Percentiles rank a stretch among this genome's conserved stretches.
Evolutionary conservation across 2,113 vertebrate species (phyloP).

Genomic region (Indri indri): DNA sequence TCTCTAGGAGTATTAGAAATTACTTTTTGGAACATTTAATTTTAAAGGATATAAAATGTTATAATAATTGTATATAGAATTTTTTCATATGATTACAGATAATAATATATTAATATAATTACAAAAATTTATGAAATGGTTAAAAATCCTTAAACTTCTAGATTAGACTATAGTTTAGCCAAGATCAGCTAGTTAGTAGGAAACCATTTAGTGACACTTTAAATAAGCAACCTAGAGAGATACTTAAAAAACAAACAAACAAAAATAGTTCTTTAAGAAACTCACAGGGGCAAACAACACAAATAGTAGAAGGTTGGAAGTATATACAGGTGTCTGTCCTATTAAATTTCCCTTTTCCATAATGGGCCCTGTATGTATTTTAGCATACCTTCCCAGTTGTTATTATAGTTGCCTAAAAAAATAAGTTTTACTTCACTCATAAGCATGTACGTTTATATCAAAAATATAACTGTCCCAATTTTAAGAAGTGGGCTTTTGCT

Average conservation of each 20-base stretch:
- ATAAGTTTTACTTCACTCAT: background rate
- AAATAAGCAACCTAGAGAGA: background rate
- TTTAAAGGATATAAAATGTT: background rate
- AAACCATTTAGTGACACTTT: background rate
- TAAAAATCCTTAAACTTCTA: conserved; percentile 8
- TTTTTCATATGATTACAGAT: background rate
- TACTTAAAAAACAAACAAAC: background rate
- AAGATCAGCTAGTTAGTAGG: background rate
- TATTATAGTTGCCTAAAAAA: background rate
- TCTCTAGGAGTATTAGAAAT: background rate
- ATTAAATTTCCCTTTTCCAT: background rate
- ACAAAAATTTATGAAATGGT: background rate
- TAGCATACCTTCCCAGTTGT: background rate
- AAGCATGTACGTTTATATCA: background rate
- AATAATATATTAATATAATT: background rate
- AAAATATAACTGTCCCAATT: background rate
- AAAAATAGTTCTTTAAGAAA: background rate
- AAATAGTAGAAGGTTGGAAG: background rate
- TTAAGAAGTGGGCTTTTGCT: background rate
- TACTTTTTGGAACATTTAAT: background rate
- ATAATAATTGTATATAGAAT: background rate
- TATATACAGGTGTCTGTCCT: background rate
- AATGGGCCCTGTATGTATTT: background rate
- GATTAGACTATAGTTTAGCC: background rate
- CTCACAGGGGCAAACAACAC: background rate